These are phyloP conservation scores for Epizoanthus scotinus DNA, from an alignment of 92 coral and sea anemone species.

Conservation along the genomic window DNA sequence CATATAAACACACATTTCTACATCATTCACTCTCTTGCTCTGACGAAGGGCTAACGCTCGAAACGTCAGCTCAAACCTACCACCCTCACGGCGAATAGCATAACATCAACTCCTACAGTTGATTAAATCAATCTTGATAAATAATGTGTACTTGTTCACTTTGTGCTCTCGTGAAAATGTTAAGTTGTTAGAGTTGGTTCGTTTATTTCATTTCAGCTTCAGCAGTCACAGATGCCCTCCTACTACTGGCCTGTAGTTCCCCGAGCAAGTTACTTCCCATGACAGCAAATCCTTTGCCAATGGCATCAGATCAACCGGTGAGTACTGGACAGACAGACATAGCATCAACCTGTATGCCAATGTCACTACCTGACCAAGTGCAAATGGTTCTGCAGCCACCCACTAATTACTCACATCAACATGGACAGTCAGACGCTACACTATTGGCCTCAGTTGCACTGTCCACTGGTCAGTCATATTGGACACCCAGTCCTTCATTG, in stretches of 20 bases:
- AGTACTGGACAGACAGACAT: not conserved
- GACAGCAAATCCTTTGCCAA: too few relatives aligned
- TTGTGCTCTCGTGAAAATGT: not conserved
- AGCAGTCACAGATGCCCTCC: constrained; percentile 76
- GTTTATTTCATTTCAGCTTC: constrained; percentile 49
- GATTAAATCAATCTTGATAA: too few relatives aligned
- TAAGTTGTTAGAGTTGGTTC: not conserved
- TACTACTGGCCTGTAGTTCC: constrained; percentile 74
- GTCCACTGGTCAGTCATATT: constrained; percentile 1
- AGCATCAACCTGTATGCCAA: not conserved
- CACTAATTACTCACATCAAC: not conserved
- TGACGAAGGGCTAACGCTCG: too few relatives aligned
- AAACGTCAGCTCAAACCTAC: too few relatives aligned
- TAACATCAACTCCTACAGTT: too few relatives aligned
- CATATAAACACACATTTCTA: too few relatives aligned
- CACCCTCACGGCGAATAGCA: too few relatives aligned
- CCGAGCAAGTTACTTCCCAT: constrained; percentile 17
- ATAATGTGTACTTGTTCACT: too few relatives aligned
- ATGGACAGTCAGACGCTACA: too few relatives aligned
- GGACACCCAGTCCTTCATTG: constrained; percentile 1
- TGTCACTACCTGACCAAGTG: not conserved
- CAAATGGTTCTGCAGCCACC: not conserved
- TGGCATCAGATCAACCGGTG: not conserved
- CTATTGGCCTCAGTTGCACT: not conserved
- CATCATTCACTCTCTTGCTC: too few relatives aligned